phyloP scores from a whole-genome alignment of 1,140 invertebrate species.

The Anastrepha obliqua region DNA sequence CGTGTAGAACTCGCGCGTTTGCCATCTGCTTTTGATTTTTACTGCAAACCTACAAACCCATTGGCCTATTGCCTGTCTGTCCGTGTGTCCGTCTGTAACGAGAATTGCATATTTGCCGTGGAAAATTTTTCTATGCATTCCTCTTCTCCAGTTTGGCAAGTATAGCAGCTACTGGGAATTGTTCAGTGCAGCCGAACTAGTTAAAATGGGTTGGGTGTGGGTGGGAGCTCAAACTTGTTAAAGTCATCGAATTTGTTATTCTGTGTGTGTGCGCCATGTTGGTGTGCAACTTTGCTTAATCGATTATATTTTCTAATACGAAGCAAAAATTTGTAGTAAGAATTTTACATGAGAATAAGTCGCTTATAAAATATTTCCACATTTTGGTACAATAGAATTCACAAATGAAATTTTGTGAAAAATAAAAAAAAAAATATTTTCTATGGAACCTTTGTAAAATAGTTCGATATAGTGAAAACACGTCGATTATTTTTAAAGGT shows the following conservation, averaged over 20 bases:
- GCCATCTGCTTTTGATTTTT: conserved; percentile 48
- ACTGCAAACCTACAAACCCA: conserved; percentile 40
- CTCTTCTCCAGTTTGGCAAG: neutral
- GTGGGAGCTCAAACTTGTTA: neutral
- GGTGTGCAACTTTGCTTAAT: neutral
- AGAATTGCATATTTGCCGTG: conserved; percentile 12
- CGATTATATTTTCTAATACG: too few relatives aligned
- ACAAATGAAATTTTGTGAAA: too few relatives aligned
- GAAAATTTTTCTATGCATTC: conserved; percentile 31
- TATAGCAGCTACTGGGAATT: neutral
- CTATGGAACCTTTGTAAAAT: too few relatives aligned
- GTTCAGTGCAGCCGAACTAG: neutral
- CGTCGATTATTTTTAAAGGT: too few relatives aligned
- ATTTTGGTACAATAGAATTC: too few relatives aligned
- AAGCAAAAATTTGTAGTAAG: too few relatives aligned
- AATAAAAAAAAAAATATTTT: too few relatives aligned
- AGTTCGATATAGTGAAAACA: too few relatives aligned
- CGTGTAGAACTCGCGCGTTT: neutral
- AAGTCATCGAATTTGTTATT: too few relatives aligned
- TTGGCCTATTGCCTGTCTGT: conserved; percentile 22
- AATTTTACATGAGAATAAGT: too few relatives aligned
- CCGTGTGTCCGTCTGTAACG: neutral
- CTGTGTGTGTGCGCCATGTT: neutral
- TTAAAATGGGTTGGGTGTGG: neutral
- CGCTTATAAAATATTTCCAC: too few relatives aligned